Percentiles rank a stretch among this genome's conserved stretches.
These are phyloP conservation scores for Sinohyriopsis cumingii DNA, from an alignment of 2,888 invertebrate genomes.

Conservation along the genomic window DNA sequence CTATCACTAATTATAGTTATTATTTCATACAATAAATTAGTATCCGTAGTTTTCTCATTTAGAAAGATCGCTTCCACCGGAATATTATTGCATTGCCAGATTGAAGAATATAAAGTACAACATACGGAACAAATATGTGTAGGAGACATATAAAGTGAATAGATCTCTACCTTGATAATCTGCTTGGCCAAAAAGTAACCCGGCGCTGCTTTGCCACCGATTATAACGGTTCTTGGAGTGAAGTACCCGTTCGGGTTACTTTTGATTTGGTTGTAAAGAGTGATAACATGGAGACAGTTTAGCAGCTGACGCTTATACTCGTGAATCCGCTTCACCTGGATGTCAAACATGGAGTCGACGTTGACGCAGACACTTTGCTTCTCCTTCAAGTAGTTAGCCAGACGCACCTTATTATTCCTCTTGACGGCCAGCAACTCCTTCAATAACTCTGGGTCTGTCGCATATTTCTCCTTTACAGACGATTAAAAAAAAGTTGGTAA, in stretches of 20 bases:
- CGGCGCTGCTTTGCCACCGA: conserved; percentile 90
- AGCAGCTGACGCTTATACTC: conserved; percentile 98
- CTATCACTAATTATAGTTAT: no score
- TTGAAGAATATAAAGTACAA: no score
- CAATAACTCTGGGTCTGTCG: conserved; percentile 90
- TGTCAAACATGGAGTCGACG: conserved; percentile 95
- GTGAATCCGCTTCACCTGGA: conserved; percentile 96
- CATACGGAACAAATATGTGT: no score
- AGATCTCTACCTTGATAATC: conserved; percentile 79
- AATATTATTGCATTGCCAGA: no score
- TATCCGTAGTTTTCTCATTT: no score
- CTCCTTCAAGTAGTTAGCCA: conserved; percentile 87
- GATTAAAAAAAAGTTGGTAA: not conserved
- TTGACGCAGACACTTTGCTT: conserved; percentile 92
- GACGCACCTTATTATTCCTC: conserved; percentile 92
- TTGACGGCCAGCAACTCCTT: conserved; percentile 93
- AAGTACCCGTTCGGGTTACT: conserved; percentile 87
- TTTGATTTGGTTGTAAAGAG: conserved; percentile 97
- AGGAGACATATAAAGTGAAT: no score
- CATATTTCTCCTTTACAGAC: conserved; percentile 64
- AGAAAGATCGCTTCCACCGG: no score
- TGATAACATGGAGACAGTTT: conserved; percentile 93
- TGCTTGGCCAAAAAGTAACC: conserved; percentile 98
- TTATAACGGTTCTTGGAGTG: conserved; percentile 95
- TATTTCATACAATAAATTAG: no score